Conservation (phyloP, 2,797 vertebrate species). For the Cyclura pinguis region DNA sequence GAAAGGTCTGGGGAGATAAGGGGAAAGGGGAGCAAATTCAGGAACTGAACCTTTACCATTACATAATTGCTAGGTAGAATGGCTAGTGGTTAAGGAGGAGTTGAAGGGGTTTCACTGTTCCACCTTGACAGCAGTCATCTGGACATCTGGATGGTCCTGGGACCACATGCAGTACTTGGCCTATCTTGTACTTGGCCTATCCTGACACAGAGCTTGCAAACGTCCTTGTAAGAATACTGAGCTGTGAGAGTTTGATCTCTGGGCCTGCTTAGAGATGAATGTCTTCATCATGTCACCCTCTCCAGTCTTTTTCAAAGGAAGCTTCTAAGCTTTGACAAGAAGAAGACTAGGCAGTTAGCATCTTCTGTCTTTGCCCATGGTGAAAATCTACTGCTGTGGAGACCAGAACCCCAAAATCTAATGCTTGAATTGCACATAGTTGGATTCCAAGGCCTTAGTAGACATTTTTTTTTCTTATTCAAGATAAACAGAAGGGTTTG, state of each 20-base stretch:
- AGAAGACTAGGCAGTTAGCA: background rate
- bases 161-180: no score
- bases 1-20: background rate
- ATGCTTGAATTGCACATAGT: constrained; percentile 21
- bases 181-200: no score
- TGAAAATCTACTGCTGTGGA: background rate
- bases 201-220: no score
- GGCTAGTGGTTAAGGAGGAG: no score
- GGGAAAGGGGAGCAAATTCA: background rate
- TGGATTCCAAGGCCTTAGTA: constrained; percentile 20
- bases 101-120: background rate
- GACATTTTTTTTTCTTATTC: constrained; percentile 10
- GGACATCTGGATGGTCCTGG: no score
- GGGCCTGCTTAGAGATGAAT: background rate
- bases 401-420: background rate
- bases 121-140: no score
- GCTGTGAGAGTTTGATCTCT: no score
- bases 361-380: background rate
- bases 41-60: background rate
- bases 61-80: background rate
- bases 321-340: background rate
- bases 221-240: no score
- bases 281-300: background rate
- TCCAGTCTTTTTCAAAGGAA: background rate
- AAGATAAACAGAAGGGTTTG: constrained; percentile 59